Conservation (phyloP, 2,888 invertebrate genomes). For the Sphaerophoria rueppellii region DNA sequence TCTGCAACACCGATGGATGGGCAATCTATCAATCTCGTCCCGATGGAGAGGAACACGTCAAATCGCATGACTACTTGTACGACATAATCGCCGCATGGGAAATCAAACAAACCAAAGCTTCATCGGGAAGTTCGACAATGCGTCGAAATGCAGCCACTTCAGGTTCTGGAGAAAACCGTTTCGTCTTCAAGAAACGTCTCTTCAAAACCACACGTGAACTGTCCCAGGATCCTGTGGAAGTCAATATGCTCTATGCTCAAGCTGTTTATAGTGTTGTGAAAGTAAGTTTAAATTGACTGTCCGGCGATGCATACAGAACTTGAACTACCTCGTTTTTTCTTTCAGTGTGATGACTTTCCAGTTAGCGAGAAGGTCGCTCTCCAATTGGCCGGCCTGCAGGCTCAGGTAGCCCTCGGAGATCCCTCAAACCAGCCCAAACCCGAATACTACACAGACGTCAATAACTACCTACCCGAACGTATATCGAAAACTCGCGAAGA, state of each 20-base stretch:
- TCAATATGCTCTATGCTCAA: slow-evolving; percentile 96
- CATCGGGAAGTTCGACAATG: slow-evolving; percentile 83
- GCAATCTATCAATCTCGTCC: slow-evolving; percentile 95
- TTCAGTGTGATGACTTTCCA: slow-evolving; percentile 95
- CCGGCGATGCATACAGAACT: neutral
- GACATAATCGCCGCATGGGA: slow-evolving; percentile 98
- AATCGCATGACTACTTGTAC: slow-evolving; percentile 95
- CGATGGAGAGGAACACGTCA: slow-evolving; percentile 94
- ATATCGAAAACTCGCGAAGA: slow-evolving; percentile 90
- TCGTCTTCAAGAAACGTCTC: slow-evolving; percentile 94
- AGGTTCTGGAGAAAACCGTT: slow-evolving; percentile 93
- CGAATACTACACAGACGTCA: slow-evolving; percentile 95
- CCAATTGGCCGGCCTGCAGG: slow-evolving; percentile 96
- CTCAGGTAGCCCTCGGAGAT: slow-evolving; percentile 96
- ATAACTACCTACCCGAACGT: slow-evolving; percentile 93
- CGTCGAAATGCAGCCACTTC: slow-evolving; percentile 87
- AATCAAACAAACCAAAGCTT: slow-evolving; percentile 85
- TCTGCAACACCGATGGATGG: slow-evolving; percentile 95
- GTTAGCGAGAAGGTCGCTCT: slow-evolving; percentile 97
- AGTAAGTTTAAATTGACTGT: slow-evolving; percentile 83
- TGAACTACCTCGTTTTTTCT: slow-evolving; percentile 6
- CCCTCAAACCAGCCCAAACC: slow-evolving; percentile 88
- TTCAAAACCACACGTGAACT: slow-evolving; percentile 94
- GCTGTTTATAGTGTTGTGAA: slow-evolving; percentile 97
- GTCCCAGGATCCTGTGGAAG: slow-evolving; percentile 97